A percentile compares a stretch with the other conserved stretches of the same genome.
phyloP scores from a whole-genome alignment of 2,888 invertebrate genomes.

The Idaea straminata region DNA sequence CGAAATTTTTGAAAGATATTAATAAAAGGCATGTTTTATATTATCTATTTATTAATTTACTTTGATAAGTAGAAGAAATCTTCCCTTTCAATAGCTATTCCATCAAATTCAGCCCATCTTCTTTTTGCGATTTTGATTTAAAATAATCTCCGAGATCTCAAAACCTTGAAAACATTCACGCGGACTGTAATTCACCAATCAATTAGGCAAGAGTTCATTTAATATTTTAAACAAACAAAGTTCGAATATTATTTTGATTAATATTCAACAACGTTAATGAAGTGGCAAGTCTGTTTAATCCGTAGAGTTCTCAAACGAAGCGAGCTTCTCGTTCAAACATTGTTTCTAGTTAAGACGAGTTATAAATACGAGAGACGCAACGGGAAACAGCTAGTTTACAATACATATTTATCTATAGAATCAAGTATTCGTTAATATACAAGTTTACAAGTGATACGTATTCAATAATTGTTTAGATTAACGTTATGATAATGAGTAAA shows the following conservation, averaged over 20 bases:
- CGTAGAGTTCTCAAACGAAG: background rate
- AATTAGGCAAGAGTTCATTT: background rate
- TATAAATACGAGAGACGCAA: background rate
- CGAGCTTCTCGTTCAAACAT: background rate
- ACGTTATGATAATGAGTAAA: slow-evolving; percentile 46
- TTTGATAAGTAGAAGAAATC: background rate
- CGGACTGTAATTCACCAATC: background rate
- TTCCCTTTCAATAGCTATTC: background rate
- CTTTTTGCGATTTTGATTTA: background rate
- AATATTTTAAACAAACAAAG: background rate
- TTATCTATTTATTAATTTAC: no score
- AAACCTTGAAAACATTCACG: background rate
- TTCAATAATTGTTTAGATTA: slow-evolving; percentile 46
- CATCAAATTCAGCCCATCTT: background rate
- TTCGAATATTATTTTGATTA: slow-evolving; percentile 1
- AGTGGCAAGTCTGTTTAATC: slow-evolving; percentile 1
- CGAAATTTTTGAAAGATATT: no score
- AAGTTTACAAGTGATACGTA: slow-evolving; percentile 18
- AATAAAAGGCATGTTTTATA: no score
- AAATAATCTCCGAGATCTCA: background rate
- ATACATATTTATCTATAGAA: no score
- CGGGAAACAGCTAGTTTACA: background rate
- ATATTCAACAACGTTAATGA: slow-evolving; percentile 1
- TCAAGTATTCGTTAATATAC: no score
- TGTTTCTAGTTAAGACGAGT: background rate